Base-by-base conservation (phyloP, 2,888 invertebrate genomes). In the Biston betularia region DNA sequence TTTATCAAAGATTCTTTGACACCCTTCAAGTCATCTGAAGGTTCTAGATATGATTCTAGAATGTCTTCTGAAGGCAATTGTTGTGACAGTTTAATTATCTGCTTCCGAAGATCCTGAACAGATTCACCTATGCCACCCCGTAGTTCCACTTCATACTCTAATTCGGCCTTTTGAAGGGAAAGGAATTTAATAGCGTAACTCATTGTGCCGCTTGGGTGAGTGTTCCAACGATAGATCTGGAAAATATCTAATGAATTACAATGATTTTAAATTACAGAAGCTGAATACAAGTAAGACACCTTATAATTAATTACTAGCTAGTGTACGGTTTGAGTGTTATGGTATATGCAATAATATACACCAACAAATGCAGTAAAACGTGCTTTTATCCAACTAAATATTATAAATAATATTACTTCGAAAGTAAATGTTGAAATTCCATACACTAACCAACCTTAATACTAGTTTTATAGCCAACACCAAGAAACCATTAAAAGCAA, bases 141-240 rank as follows among this genome's bases (percentile, higher is more conserved):
- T 11, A 74, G 52, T 42, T 44, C 70, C 9, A 74, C 72, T 63
- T 75, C 73, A 34, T 75, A 73, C 4, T 69, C 50, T 2, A 50
- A 14, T 34, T 50, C 50, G 4, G 50, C 12, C 8, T 50, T 50
- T 34, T 50, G 50, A 11, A 50, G n/a, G 1, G 50, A 50, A 5
- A 50, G 12, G 12, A 50, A 50, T 34, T 50, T 50, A 0, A 50
- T 48, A 48, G 24, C 48, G 24, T 1, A 24, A 2, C 10, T 4
- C 48, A 48, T 48, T 15, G 8, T 48, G 33, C 10, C 6, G 24
- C 11, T 24, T 48, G 24, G 48, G 48, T 48, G 33, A 48, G 48
- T 48, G 48, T 48, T 45, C 5, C 45, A 45, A 45, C 7, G 7
- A 6, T 45, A 6, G 45, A 45, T n/a, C n/a, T n/a, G 7, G 45